phyloP scores from a whole-genome alignment of 1,140 invertebrate genomes.

The Drosophila rhopaloa region DNA sequence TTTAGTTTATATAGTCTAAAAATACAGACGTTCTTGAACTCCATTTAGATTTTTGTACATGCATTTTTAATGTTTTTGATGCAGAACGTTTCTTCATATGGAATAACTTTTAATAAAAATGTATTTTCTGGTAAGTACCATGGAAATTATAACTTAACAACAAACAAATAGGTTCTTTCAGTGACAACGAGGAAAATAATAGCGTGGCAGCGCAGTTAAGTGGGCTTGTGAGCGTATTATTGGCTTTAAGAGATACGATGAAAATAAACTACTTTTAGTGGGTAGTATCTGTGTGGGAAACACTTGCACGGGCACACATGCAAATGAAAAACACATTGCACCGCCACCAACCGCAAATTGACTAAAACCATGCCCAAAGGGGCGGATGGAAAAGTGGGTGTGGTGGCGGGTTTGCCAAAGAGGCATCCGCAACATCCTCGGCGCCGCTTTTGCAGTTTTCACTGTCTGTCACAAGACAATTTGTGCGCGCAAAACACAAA shows the following conservation, averaged over 20 bases:
- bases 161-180: not conserved
- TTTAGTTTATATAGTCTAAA: no score
- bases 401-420: slow-evolving; percentile 19
- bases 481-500: slow-evolving; percentile 82
- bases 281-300: slow-evolving; percentile 27
- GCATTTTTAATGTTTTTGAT: no score
- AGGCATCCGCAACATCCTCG: slow-evolving; percentile 39
- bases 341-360: slow-evolving; percentile 71
- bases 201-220: slow-evolving; percentile 68
- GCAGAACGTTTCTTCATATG: no score
- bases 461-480: slow-evolving; percentile 83
- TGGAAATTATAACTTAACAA: not conserved
- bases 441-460: slow-evolving; percentile 76
- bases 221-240: slow-evolving; percentile 76
- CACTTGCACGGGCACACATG: slow-evolving; percentile 7
- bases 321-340: slow-evolving; percentile 53
- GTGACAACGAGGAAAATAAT: slow-evolving; percentile 36
- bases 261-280: slow-evolving; percentile 77
- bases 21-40: no score
- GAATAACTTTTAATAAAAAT: no score
- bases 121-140: not conserved
- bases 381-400: not conserved
- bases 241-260: slow-evolving; percentile 83
- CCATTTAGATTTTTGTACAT: no score
- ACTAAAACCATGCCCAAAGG: slow-evolving; percentile 71